Conservation (phyloP, 2,888 invertebrate genomes). For the Xestia ashworthii region DNA sequence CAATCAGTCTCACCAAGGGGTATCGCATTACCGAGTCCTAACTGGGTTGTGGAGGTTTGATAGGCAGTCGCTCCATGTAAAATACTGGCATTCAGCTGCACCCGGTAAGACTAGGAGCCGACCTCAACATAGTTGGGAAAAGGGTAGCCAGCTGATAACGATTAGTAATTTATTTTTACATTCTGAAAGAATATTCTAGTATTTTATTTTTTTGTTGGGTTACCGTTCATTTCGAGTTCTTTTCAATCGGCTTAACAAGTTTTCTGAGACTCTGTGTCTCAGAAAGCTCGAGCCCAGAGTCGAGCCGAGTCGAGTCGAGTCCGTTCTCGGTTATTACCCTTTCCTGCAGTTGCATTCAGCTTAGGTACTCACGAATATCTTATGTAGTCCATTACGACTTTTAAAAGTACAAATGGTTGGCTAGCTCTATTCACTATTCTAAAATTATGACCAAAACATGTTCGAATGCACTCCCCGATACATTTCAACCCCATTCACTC, state of each 20-base stretch:
- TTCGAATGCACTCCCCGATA: constrained; percentile 9
- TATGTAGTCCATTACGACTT: not conserved
- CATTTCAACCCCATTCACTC: constrained; percentile 5
- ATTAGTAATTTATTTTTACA: too few species aligned
- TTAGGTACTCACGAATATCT: not conserved
- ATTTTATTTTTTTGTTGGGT: not conserved
- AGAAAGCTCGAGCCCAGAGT: not conserved
- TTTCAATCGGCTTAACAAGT: not conserved
- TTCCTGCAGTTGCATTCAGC: not conserved
- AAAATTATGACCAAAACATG: constrained; percentile 13
- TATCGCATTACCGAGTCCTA: too few species aligned
- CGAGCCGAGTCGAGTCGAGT: too few species aligned
- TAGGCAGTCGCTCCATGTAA: too few species aligned
- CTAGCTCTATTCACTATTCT: not conserved
- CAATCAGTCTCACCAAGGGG: too few species aligned
- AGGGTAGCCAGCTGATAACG: too few species aligned
- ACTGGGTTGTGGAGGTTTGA: too few species aligned
- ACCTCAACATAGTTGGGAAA: too few species aligned
- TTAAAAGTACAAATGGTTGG: not conserved
- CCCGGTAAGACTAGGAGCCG: too few species aligned
- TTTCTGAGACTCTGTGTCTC: not conserved
- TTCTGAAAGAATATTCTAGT: too few species aligned
- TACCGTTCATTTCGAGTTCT: not conserved
- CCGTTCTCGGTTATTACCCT: not conserved
- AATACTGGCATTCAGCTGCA: too few species aligned